Evolutionary conservation across 2,797 vertebrate genomes (phyloP).

Genomic region (Gymnothorax javanicus): DNA sequence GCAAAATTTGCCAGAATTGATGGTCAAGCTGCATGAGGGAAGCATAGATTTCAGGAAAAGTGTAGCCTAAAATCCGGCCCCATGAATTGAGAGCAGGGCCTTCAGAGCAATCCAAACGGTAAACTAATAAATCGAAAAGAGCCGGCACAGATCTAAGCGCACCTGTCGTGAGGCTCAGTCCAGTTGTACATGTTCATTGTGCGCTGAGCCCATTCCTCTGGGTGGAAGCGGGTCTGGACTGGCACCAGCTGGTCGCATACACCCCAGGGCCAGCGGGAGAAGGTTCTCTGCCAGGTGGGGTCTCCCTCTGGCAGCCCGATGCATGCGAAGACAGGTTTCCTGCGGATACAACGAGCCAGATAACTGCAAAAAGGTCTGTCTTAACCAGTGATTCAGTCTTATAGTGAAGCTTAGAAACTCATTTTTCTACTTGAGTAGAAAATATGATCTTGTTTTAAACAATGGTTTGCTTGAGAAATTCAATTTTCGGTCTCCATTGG

Average conservation of each 20-base stretch:
- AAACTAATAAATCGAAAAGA: background rate
- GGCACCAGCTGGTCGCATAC: constrained; percentile 89
- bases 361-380: background rate
- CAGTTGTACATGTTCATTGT: constrained; percentile 90
- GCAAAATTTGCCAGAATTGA: background rate
- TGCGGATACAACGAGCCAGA: constrained; percentile 57
- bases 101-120: background rate
- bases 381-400: too few species aligned
- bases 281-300: constrained; percentile 83
- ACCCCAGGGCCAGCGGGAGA: constrained; percentile 89
- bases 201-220: constrained; percentile 79
- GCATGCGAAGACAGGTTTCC: constrained; percentile 86
- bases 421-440: too few species aligned
- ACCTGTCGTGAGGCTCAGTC: constrained; percentile 82
- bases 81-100: background rate
- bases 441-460: too few species aligned
- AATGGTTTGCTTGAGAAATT: too few species aligned
- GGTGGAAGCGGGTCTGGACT: constrained; percentile 73
- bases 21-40: background rate
- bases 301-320: constrained; percentile 93
- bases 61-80: background rate
- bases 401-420: too few species aligned
- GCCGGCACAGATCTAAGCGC: background rate
- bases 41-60: background rate
- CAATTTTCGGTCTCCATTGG: too few species aligned